These are phyloP conservation scores for Otocyon megalotis DNA, from an alignment of 2,113 vertebrate genomes.

Conservation along the genomic window DNA sequence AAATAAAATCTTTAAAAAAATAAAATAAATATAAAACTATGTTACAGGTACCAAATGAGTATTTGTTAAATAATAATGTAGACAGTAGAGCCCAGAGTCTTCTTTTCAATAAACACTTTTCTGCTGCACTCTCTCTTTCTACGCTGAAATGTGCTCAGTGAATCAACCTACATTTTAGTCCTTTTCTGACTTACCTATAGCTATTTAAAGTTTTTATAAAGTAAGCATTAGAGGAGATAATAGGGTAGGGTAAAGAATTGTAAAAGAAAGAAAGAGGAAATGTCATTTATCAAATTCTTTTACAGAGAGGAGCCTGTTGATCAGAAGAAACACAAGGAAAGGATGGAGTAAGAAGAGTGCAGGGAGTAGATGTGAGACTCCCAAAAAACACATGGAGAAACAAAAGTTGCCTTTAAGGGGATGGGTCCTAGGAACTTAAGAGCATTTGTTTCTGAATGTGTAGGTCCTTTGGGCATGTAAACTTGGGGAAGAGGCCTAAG, in stretches of 20 bases:
- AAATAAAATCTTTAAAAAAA: too few species aligned
- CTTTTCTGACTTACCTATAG: neutral
- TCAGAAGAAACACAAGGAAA: neutral
- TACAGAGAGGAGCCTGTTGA: neutral
- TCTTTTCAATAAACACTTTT: neutral
- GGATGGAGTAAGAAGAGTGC: neutral
- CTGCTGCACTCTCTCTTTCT: neutral
- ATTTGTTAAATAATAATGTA: conserved; percentile 7
- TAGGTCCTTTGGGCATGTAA: neutral
- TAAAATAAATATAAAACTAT: neutral
- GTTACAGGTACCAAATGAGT: neutral
- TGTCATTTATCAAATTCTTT: neutral
- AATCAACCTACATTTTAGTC: neutral
- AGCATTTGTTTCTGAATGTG: neutral
- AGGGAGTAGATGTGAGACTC: neutral
- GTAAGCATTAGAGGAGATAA: neutral
- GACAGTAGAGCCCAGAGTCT: neutral
- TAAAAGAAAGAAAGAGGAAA: conserved; percentile 11
- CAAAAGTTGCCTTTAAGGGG: neutral
- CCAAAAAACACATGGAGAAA: neutral
- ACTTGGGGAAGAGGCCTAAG: neutral
- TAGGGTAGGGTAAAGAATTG: neutral
- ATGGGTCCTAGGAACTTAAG: neutral
- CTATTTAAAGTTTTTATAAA: conserved; percentile 23
- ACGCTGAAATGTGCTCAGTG: neutral